Evolutionary conservation across 2,113 vertebrate genomes (phyloP).

Genomic region (Equus przewalskii): DNA sequence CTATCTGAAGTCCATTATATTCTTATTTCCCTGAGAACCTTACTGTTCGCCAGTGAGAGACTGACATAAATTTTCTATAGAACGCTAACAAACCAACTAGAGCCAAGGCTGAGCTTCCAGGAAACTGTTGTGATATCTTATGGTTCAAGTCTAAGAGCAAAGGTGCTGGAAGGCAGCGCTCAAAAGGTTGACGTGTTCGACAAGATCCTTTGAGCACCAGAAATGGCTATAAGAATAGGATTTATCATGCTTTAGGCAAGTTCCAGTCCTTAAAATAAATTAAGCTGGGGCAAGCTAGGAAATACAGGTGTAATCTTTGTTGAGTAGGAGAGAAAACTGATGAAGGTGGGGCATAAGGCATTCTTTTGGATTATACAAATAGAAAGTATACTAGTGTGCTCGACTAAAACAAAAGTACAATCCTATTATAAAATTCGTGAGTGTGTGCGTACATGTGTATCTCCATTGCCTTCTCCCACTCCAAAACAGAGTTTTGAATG

Average conservation of each 20-base stretch:
- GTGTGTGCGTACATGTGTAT: neutral
- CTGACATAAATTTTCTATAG: neutral
- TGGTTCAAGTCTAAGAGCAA: neutral
- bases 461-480: neutral
- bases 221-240: neutral
- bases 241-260: neutral
- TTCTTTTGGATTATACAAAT: neutral
- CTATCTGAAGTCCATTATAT: neutral
- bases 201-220: neutral
- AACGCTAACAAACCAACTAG: neutral
- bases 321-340: neutral
- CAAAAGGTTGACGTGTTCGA: neutral
- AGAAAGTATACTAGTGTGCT: neutral
- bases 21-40: conserved; percentile 30
- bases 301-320: neutral
- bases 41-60: neutral
- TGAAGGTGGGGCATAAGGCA: neutral
- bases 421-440: neutral
- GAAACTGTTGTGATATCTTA: neutral
- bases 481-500: neutral
- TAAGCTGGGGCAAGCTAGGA: neutral
- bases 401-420: neutral
- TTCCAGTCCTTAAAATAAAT: neutral
- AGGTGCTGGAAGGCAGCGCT: neutral
- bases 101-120: neutral